Base-by-base conservation (phyloP, 2,113 vertebrate genomes). In the Lophochroa leadbeateri region DNA sequence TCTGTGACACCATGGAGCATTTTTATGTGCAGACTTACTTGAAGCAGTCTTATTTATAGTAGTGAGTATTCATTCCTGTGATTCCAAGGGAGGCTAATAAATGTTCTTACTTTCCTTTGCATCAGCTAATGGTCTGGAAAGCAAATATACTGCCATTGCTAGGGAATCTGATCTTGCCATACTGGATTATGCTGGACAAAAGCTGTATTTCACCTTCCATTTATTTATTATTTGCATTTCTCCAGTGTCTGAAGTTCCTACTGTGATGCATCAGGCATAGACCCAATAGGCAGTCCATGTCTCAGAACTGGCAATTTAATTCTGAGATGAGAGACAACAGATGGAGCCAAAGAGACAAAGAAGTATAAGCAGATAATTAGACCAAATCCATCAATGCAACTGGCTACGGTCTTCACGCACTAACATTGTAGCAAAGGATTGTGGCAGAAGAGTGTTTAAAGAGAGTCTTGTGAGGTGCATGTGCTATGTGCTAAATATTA, bases 301-400 rank as follows among this genome's bases (percentile, higher is more conserved):
- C 82, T 82, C 67, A 27, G 41, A 85, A 70, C 61, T 65, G 83
- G 70, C 70, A 87, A 58, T 29, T 64, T 47, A 49, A 71, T 33
- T 28, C 83, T 17, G 77, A 94, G 72, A 49, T 1, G 11, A 86
- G 28, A 74, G 84, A 87, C 94, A 10, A 96, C 85, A 96, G 95
- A 96, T 94, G 94, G 95, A 97, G 91, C 93, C 90, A 97, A 92
- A 95, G 95, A 97, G 95, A 91, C 92, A 88, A 96, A 83, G 71
- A 93, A 95, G 11, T 33, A 39, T 18, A 6, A 75, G 69, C 69
- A 94, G 65, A 71, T 60, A 78, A 89, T 76, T 8, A 72, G 25
- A 53, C 44, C 46, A 58, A 87, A 67, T 46, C 63, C 52, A 72
- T 67, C 87, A 61, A 0, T 8, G 58, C 63, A 80, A 58, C 52